Conservation (phyloP, 2,113 vertebrate species). For the Strix uralensis region DNA sequence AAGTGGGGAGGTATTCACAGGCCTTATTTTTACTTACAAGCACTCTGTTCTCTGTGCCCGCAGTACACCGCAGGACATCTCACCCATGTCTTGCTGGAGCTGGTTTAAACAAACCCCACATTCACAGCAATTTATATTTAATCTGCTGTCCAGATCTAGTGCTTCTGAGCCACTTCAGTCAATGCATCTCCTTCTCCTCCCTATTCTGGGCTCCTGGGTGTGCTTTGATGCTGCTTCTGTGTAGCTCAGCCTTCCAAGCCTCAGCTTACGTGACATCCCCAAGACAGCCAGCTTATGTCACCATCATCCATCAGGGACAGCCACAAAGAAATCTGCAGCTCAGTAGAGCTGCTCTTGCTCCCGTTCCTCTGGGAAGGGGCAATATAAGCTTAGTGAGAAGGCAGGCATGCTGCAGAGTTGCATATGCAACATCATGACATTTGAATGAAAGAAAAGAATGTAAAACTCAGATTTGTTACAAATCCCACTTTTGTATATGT, state of each 20-base stretch:
- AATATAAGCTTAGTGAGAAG: not conserved
- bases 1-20: not conserved
- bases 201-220: slow-evolving; percentile 38
- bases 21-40: not conserved
- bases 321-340: slow-evolving; percentile 17
- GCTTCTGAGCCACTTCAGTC: slow-evolving; percentile 30
- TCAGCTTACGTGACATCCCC: slow-evolving; percentile 29
- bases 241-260: slow-evolving; percentile 25
- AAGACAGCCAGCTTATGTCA: slow-evolving; percentile 55
- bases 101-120: not conserved
- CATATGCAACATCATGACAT: fast-evolving
- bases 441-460: not conserved
- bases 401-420: not conserved
- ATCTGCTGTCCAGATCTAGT: slow-evolving; percentile 41
- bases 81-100: not conserved
- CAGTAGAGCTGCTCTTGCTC: not conserved
- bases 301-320: slow-evolving; percentile 43
- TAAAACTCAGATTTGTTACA: not conserved
- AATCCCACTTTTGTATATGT: not conserved
- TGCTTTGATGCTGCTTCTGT: slow-evolving; percentile 5
- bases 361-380: not conserved
- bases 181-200: not conserved
- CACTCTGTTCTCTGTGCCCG: not conserved
- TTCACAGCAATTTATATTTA: slow-evolving; percentile 26
- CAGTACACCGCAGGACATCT: not conserved